Percentiles rank a stretch among this genome's conserved stretches.
Evolutionary conservation across 2,797 vertebrate species (phyloP).

Genomic region (Enteromius afrohamiltoni): DNA sequence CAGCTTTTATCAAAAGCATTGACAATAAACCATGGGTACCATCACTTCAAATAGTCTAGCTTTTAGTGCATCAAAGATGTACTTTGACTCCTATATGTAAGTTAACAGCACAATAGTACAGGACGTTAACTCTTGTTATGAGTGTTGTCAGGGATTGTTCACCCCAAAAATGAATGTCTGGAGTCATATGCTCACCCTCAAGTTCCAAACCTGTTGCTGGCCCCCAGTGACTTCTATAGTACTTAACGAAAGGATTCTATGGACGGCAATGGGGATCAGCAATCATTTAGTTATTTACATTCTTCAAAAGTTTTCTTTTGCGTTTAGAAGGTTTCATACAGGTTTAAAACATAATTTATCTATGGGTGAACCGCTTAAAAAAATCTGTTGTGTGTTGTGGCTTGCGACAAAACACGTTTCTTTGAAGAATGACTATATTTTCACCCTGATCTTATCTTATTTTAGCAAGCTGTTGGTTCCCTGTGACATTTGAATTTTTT

Average conservation of each 20-base stretch:
- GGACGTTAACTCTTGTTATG: conserved; percentile 2
- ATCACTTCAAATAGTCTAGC: neutral
- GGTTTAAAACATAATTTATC: neutral
- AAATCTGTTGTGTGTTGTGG: neutral
- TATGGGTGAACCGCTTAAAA: neutral
- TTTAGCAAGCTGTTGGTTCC: neutral
- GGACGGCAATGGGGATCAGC: neutral
- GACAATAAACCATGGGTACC: neutral
- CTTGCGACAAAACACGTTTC: neutral
- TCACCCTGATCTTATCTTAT: neutral
- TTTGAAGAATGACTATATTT: neutral
- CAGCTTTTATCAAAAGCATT: neutral
- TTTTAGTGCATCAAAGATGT: conserved; percentile 8
- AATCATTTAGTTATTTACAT: neutral
- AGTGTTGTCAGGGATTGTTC: neutral
- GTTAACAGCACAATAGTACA: neutral
- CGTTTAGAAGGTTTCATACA: neutral
- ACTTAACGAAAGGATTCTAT: neutral
- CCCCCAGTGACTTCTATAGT: neutral
- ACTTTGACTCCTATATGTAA: neutral
- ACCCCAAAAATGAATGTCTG: neutral
- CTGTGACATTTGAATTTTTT: neutral
- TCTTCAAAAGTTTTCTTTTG: neutral
- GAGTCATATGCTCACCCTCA: neutral
- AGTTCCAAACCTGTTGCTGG: neutral